Conservation (phyloP, 2,113 vertebrate genomes). For the Elachura formosa region DNA sequence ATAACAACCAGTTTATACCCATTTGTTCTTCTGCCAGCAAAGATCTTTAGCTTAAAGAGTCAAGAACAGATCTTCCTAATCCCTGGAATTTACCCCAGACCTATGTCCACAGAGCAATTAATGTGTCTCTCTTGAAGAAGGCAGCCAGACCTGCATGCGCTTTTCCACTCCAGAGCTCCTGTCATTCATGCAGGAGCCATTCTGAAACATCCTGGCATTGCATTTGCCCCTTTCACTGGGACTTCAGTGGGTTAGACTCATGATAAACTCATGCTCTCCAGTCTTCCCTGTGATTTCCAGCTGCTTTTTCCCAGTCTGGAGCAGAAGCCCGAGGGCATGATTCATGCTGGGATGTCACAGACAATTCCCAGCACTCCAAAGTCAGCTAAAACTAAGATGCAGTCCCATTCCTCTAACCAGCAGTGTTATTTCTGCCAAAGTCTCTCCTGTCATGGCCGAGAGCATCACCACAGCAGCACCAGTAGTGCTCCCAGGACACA, state of each 20-base stretch:
- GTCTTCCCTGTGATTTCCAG: neutral
- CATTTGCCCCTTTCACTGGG: neutral
- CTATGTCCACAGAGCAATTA: neutral
- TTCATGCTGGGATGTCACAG: neutral
- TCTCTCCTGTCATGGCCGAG: neutral
- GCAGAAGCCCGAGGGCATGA: neutral
- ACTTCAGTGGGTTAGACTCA: neutral
- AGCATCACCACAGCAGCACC: neutral
- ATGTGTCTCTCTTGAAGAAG: neutral
- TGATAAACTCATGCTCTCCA: neutral
- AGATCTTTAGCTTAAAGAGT: neutral
- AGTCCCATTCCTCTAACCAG: neutral
- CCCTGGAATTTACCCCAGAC: neutral
- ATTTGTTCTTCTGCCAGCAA: constrained; percentile 9
- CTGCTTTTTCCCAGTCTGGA: neutral
- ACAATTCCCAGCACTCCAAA: neutral
- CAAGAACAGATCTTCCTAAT: neutral
- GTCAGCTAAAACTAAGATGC: neutral
- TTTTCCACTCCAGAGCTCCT: neutral
- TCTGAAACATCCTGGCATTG: neutral
- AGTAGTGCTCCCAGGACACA: neutral
- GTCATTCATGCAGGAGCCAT: neutral
- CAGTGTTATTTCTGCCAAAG: neutral
- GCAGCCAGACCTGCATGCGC: neutral
- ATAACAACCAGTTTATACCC: neutral